Evolutionary conservation across 2,888 invertebrate species (phyloP), one percentile per base, ranked within the genome.

Genomic region (Cabera pusaria): DNA sequence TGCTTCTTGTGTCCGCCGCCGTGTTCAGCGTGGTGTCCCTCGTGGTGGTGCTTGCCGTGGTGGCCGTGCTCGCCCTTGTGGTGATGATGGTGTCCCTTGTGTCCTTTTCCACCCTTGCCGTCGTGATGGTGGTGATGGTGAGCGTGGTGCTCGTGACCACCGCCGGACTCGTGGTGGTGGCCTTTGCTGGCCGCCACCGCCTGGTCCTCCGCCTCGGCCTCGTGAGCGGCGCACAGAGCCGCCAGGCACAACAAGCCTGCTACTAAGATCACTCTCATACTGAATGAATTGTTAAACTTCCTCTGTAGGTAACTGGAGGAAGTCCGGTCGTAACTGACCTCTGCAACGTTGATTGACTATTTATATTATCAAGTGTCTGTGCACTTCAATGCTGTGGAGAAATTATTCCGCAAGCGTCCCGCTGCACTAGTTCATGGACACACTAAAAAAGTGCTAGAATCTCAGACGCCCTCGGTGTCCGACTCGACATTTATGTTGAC

Each of bases 1-100:
- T 94, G 93, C 41, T 94, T 92, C 73, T 95, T 95, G 80, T 95
- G 93, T 60, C 94, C 94, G 8, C 94, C 94, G 21, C 93, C 93
- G 59, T 94, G 92, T 56, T 95, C 94, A 40, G 91, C 91, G 69
- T 94, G 93, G 60, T 94, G 93, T 1, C 91, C 93, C 9, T 90
- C 92, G 55, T 95, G 93, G 59, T 94, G 93, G 50, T 95, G 93
- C 60, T 94, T 94, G 37, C 93, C 95, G 63, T 95, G 92, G 47
- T 93, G 90, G 1, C 95, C 95, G 53, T 94, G 93, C 32, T 94
- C 93, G 4, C 93, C 95, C 56, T 95, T 92, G 55, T 95, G 93
- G 79, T 94, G 94, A 62, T 95, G 93, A 61, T 95, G 94, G 47
- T 93, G 91, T 12, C 91, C 91, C 59, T 94, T 92, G 78, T 95